These are phyloP conservation scores for Molossus molossus DNA, from an alignment of 2,797 vertebrate species.

Conservation along the genomic window DNA sequence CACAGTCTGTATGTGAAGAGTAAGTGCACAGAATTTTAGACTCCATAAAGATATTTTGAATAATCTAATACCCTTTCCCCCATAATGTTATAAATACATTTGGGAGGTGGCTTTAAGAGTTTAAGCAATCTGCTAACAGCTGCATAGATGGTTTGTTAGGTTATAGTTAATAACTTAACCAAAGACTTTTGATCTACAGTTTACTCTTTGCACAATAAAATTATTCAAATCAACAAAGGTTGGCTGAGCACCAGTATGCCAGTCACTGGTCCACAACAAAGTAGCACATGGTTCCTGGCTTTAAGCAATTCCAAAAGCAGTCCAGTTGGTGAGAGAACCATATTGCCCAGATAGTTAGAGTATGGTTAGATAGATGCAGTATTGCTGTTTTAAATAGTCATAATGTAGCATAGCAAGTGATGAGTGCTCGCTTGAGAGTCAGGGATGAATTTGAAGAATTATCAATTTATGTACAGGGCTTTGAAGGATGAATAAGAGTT, in stretches of 20 bases:
- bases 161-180: constrained; percentile 32
- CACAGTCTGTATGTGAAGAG: not conserved
- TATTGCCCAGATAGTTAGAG: not conserved
- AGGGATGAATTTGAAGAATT: not conserved
- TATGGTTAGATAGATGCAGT: not conserved
- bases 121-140: not conserved
- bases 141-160: not conserved
- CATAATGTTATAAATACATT: not conserved
- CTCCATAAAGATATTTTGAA: not conserved
- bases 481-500: constrained; percentile 23
- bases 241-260: not conserved
- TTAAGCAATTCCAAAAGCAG: not conserved
- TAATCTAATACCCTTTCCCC: not conserved
- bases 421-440: not conserved
- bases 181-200: constrained; percentile 2
- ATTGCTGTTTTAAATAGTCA: not conserved
- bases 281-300: not conserved
- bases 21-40: not conserved
- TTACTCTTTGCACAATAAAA: not conserved
- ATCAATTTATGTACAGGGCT: not conserved
- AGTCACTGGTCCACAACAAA: not conserved
- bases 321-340: too few relatives aligned
- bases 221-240: constrained; percentile 29
- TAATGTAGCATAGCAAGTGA: not conserved
- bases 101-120: constrained; percentile 5